Percentiles rank a stretch among this genome's conserved stretches.
Evolutionary conservation across 1,140 invertebrate species (phyloP).

Genomic region (Nymphalis io): DNA sequence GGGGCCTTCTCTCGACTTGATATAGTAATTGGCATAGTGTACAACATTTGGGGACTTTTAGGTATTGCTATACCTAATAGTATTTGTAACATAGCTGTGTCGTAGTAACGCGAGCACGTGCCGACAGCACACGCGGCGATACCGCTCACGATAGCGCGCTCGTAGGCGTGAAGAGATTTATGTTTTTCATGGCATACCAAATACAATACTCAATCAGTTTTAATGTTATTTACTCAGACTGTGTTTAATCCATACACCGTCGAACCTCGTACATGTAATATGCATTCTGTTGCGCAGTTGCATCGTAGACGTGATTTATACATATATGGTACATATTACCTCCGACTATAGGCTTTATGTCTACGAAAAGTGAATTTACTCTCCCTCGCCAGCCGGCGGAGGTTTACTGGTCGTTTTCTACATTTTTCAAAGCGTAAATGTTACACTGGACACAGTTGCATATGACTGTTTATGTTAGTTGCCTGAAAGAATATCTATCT

Average conservation of each 20-base stretch:
- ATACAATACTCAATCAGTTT: constrained; percentile 9
- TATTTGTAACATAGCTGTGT: background rate
- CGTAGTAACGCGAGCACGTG: background rate
- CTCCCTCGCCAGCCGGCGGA: too few species aligned
- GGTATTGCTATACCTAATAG: background rate
- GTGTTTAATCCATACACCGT: background rate
- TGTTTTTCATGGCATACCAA: background rate
- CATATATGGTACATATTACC: too few species aligned
- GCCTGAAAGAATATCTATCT: too few species aligned
- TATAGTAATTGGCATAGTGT: too few species aligned
- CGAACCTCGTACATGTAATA: background rate
- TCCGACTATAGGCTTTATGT: too few species aligned
- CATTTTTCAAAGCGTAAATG: too few species aligned
- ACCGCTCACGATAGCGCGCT: background rate
- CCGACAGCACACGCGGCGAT: background rate
- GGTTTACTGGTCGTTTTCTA: too few species aligned
- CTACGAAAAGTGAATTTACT: too few species aligned
- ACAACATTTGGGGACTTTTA: background rate
- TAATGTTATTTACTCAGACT: background rate
- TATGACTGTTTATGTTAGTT: too few species aligned
- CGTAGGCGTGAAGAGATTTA: constrained; percentile 11
- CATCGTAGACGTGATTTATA: background rate
- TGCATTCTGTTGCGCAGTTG: background rate
- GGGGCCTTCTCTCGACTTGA: too few species aligned
- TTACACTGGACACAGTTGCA: too few species aligned